Base-by-base conservation (phyloP, 2,888 invertebrate genomes). In the Yponomeuta plumbellus region DNA sequence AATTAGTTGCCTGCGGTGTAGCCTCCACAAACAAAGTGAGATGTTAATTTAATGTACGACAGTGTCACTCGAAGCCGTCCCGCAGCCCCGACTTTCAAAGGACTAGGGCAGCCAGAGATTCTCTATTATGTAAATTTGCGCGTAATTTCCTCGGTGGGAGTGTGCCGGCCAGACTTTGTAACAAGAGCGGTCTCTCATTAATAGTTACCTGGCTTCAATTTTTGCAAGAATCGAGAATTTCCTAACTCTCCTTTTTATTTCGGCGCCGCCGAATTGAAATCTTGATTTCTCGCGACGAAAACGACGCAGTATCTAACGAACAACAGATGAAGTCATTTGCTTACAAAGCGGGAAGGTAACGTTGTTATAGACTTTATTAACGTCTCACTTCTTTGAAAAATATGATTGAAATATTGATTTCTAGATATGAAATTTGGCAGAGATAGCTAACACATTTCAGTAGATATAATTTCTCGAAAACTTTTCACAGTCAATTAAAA, bases 51-150 rank as follows among this genome's bases (percentile, higher is more conserved):
- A 86, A 88, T 89, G 86, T 86, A 78, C 81, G 82, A 77, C 79
- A 80, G 84, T 84, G 88, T 87, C 88, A 85, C 81, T 85, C 79
- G 84, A 83, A 80, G 80, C 85, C 81, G 79, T 26, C 81, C 78
- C 80, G 71, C 73, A 80, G 80, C 77, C 74, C 82, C 78, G 79
- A 82, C 82, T 86, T 86, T 88, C 88, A 88, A 89, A 89, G 88
- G 88, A 86, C 84, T 77, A 81, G 81, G 83, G 81, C 78, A 78
- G 84, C 87, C 88, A 88, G 88, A 85, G 88, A 86, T 87, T 89
- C 86, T 88, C 88, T 88, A 88, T 90, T 89, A 90, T 90, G 90
- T 86, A 90, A 90, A 90, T 90, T 89, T 84, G 78, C 81, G 77
- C 80, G 86, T 89, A 89, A 89, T 89, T 89, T 88, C 82, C 85